Conservation (phyloP, 2,113 vertebrate species). For the Macquaria ambigua region DNA sequence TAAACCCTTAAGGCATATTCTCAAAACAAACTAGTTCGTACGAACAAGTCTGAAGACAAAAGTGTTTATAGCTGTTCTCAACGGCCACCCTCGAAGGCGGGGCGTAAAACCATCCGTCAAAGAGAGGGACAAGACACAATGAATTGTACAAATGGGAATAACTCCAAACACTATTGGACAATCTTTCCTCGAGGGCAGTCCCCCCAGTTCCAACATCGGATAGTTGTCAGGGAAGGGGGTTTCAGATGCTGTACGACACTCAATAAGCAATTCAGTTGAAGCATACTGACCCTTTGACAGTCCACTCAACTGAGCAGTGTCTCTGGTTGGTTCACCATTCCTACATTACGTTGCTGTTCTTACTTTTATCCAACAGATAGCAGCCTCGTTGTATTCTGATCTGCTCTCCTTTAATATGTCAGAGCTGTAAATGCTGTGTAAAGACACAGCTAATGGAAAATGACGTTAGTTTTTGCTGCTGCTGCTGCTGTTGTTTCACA, state of each 20-base stretch:
- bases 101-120: background rate
- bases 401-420: background rate
- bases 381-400: background rate
- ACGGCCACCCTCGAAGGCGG: background rate
- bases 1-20: background rate
- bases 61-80: background rate
- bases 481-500: background rate
- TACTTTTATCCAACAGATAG: conserved; percentile 2
- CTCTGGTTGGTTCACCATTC: background rate
- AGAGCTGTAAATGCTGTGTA: background rate
- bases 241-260: background rate
- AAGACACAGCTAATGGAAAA: background rate
- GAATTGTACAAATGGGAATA: background rate
- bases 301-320: background rate
- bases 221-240: background rate
- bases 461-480: background rate
- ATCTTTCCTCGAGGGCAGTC: background rate
- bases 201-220: background rate
- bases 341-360: background rate
- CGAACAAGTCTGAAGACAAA: background rate
- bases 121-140: background rate
- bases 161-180: background rate
- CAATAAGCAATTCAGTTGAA: background rate
- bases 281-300: background rate
- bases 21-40: background rate